These are phyloP conservation scores for Dromas ardeola DNA, from an alignment of 2,113 vertebrate species.

Conservation along the genomic window DNA sequence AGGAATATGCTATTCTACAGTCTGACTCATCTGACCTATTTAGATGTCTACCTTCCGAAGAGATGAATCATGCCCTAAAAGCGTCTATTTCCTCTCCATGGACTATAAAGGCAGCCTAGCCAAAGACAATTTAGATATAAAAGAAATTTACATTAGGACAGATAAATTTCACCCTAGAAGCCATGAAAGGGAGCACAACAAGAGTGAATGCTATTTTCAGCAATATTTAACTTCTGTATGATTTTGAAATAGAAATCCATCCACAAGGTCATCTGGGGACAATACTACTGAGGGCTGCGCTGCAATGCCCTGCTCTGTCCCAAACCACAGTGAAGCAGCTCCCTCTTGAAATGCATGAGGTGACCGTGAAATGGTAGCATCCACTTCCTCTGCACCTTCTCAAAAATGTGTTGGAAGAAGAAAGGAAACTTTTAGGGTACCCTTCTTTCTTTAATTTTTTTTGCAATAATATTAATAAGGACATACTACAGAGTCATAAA, in stretches of 20 bases:
- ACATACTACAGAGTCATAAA: not conserved
- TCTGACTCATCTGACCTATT: conserved; percentile 59
- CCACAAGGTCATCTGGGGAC: not conserved
- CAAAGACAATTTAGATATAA: conserved; percentile 8
- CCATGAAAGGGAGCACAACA: not conserved
- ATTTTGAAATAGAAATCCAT: conserved; percentile 11
- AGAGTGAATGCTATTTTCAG: conserved; percentile 10
- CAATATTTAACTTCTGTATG: not conserved
- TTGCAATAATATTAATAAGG: not conserved
- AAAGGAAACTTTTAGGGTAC: not conserved
- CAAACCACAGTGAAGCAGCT: not conserved
- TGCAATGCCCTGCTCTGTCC: not conserved
- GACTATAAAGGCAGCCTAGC: not conserved
- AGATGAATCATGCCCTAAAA: conserved; percentile 35
- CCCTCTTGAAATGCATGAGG: not conserved
- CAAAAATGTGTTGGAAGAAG: not conserved
- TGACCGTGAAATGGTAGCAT: not conserved
- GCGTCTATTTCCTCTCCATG: conserved; percentile 12
- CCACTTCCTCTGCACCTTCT: not conserved
- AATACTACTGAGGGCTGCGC: not conserved
- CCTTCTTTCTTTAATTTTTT: not conserved
- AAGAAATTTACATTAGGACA: not conserved
- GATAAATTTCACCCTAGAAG: conserved; percentile 1
- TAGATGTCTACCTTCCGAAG: not conserved
- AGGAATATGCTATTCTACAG: conserved; percentile 3